These are phyloP conservation scores for Sula dactylatra DNA, from an alignment of 2,113 vertebrate species.

Conservation along the genomic window DNA sequence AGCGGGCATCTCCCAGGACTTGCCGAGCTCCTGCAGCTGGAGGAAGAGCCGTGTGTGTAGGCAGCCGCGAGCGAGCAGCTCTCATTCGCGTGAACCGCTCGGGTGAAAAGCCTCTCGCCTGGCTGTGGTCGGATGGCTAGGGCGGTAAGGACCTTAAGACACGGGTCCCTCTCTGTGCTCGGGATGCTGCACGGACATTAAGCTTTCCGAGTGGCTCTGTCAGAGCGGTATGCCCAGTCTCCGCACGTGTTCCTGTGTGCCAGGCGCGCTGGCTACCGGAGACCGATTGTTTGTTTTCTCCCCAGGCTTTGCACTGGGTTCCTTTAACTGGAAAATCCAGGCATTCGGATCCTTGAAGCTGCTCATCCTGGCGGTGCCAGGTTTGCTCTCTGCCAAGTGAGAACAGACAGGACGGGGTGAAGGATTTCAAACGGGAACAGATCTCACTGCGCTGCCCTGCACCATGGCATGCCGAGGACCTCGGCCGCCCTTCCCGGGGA, in stretches of 20 bases:
- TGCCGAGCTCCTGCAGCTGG: neutral
- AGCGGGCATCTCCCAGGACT: neutral
- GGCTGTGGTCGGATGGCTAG: neutral
- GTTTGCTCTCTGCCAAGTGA: neutral
- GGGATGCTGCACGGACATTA: neutral
- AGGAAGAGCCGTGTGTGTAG: neutral
- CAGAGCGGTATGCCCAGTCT: neutral
- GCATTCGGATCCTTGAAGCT: neutral
- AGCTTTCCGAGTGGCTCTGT: neutral
- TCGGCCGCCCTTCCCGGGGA: neutral
- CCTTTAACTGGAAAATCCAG: neutral
- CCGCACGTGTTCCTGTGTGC: neutral
- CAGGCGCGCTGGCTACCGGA: fast-evolving
- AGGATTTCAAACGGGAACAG: neutral
- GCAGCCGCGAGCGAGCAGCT: neutral
- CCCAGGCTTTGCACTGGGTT: neutral
- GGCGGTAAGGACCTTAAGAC: neutral
- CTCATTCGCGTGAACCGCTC: fast-evolving
- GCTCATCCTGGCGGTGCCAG: neutral
- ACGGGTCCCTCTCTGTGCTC: neutral
- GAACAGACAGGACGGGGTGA: neutral
- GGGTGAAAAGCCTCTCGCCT: neutral
- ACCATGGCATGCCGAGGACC: fast-evolving
- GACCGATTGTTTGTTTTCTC: neutral
- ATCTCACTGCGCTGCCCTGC: neutral